phyloP scores from a whole-genome alignment of 2,797 vertebrate species.

The Eidolon dupreanum region DNA sequence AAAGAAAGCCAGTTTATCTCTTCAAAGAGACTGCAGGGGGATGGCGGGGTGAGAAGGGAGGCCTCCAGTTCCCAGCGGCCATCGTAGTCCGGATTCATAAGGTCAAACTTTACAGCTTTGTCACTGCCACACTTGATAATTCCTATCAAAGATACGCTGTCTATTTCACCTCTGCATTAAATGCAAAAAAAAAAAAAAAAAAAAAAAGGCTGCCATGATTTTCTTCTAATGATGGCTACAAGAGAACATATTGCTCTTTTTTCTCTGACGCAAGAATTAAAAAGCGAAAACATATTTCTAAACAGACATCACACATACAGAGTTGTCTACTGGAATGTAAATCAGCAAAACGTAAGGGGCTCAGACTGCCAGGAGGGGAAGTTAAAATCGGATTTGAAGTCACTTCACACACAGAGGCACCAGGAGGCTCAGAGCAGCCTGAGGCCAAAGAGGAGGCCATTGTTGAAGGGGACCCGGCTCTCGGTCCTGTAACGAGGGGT shows the following conservation, averaged over 20 bases:
- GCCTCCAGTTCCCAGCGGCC: slow-evolving; percentile 60
- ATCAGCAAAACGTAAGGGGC: neutral
- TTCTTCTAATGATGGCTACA: neutral
- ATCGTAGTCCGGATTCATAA: slow-evolving; percentile 82
- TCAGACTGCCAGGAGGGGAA: neutral
- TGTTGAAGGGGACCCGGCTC: neutral
- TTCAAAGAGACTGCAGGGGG: slow-evolving; percentile 44
- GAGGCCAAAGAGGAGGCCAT: fast-evolving
- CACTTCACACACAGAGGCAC: neutral
- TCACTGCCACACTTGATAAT: slow-evolving; percentile 67
- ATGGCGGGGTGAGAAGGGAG: neutral
- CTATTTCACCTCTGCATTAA: slow-evolving; percentile 51
- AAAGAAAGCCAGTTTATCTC: slow-evolving; percentile 72
- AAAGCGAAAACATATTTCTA: neutral
- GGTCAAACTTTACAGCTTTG: slow-evolving; percentile 85
- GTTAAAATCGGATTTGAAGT: neutral
- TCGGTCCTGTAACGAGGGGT: fast-evolving
- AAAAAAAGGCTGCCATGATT: slow-evolving; percentile 28
- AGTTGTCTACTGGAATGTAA: neutral
- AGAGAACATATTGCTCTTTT: neutral
- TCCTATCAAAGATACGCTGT: slow-evolving; percentile 59
- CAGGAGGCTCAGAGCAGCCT: neutral
- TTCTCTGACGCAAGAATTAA: neutral
- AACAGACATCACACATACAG: neutral
- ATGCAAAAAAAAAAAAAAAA: neutral